Percentiles rank a stretch among this genome's conserved stretches.
phyloP scores from a whole-genome alignment of 2,113 vertebrate species.

The Calyptomena viridis region DNA sequence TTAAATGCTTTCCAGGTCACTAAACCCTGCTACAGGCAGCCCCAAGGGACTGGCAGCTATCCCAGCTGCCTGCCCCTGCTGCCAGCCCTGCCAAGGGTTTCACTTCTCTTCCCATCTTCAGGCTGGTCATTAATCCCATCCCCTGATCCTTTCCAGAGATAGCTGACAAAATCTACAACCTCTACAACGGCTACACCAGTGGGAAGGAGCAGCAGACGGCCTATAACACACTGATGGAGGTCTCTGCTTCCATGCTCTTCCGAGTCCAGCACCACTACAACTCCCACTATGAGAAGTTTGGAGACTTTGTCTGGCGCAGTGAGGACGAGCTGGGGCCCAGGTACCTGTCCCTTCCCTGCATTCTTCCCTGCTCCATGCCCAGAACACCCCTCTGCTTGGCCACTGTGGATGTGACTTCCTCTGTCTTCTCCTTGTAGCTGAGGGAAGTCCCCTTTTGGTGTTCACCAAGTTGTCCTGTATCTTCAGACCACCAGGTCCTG shows the following conservation, averaged over 20 bases:
- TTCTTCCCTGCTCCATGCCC: not conserved
- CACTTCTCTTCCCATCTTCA: not conserved
- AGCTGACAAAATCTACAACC: constrained; percentile 96
- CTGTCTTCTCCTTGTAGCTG: not conserved
- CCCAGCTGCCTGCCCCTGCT: not conserved
- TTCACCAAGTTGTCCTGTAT: not conserved
- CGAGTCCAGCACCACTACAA: constrained; percentile 97
- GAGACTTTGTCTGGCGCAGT: constrained; percentile 97
- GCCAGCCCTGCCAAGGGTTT: not conserved
- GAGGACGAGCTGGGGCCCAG: constrained; percentile 97
- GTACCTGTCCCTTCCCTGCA: constrained; percentile 63
- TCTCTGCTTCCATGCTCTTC: constrained; percentile 89
- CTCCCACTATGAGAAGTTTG: constrained; percentile 97
- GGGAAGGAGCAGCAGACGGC: constrained; percentile 99
- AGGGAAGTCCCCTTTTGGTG: not conserved
- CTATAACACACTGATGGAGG: constrained; percentile 96
- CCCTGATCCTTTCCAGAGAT: constrained; percentile 80
- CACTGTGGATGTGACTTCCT: not conserved
- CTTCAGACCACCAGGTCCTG: not conserved
- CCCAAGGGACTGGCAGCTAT: not conserved
- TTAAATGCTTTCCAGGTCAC: not conserved
- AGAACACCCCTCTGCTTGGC: not conserved
- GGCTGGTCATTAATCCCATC: not conserved
- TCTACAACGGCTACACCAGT: constrained; percentile 98
- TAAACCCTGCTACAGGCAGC: not conserved